Conservation (phyloP, 92 coral and sea anemone species). For the Zoanthus gigantus region DNA sequence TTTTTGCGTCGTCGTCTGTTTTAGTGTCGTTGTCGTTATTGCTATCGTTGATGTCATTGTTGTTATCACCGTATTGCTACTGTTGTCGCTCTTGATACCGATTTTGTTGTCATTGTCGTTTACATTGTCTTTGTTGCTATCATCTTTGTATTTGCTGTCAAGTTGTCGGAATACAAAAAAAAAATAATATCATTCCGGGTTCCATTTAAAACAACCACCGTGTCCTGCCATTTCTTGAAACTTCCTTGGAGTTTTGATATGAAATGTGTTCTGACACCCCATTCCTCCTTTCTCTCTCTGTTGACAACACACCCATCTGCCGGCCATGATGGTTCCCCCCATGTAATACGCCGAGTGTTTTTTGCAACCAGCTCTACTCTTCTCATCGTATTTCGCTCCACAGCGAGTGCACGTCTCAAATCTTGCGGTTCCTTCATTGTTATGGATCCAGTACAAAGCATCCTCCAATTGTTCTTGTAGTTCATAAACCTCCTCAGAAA, state of each 20-base stretch:
- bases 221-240: constrained; percentile 67
- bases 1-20: no score
- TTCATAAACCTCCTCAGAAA: constrained; percentile 74
- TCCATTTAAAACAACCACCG: constrained; percentile 76
- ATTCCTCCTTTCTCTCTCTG: constrained; percentile 76
- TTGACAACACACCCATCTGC: constrained; percentile 89
- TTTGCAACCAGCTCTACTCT: constrained; percentile 67
- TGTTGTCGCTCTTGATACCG: no score
- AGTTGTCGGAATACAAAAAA: neutral
- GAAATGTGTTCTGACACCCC: constrained; percentile 70
- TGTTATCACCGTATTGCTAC: no score
- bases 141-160: no score
- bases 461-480: constrained; percentile 75
- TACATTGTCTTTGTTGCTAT: no score
- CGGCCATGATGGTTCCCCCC: constrained; percentile 82
- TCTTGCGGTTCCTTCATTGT: constrained; percentile 68
- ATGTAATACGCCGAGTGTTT: constrained; percentile 77
- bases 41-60: neutral
- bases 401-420: constrained; percentile 78
- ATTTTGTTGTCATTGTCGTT: no score
- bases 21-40: neutral
- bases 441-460: constrained; percentile 71
- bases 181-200: constrained; percentile 36
- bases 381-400: constrained; percentile 76
- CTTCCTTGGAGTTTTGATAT: constrained; percentile 57